Conservation (phyloP, 2,888 invertebrate species). For the Cephus rjabovi region DNA sequence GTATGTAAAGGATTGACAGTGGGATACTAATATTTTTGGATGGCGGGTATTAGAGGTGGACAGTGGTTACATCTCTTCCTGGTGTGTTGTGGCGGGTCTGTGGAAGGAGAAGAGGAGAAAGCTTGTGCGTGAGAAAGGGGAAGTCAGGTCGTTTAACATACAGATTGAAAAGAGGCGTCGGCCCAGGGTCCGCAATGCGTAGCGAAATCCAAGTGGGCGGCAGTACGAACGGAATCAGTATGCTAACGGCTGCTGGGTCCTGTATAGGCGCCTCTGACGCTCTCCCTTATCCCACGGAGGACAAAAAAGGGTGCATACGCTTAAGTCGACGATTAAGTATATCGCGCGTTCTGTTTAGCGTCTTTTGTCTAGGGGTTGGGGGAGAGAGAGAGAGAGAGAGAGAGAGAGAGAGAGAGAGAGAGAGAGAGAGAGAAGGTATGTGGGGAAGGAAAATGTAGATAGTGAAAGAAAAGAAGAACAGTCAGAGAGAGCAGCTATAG, state of each 20-base stretch:
- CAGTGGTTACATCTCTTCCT: background rate
- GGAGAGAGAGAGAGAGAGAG: background rate
- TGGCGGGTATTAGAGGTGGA: background rate
- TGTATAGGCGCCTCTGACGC: background rate
- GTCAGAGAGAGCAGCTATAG: background rate
- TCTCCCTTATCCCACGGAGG: background rate
- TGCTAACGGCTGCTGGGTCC: background rate
- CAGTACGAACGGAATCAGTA: background rate
- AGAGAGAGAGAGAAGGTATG: no score
- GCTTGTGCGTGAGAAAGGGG: background rate
- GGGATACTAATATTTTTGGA: background rate
- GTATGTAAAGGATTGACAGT: background rate
- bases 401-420: no score
- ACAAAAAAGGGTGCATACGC: background rate
- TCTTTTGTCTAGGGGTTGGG: background rate
- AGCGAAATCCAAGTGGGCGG: background rate
- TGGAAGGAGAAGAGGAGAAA: background rate
- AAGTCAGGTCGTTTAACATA: background rate
- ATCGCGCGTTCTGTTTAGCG: background rate
- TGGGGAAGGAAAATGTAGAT: background rate
- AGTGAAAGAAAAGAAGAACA: background rate
- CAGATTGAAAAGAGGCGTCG: background rate
- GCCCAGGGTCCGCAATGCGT: background rate
- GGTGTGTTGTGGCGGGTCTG: background rate
- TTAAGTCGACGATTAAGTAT: background rate